These are phyloP conservation scores for Cataglyphis albicans DNA, from an alignment of 2,888 invertebrate species.

Conservation along the genomic window DNA sequence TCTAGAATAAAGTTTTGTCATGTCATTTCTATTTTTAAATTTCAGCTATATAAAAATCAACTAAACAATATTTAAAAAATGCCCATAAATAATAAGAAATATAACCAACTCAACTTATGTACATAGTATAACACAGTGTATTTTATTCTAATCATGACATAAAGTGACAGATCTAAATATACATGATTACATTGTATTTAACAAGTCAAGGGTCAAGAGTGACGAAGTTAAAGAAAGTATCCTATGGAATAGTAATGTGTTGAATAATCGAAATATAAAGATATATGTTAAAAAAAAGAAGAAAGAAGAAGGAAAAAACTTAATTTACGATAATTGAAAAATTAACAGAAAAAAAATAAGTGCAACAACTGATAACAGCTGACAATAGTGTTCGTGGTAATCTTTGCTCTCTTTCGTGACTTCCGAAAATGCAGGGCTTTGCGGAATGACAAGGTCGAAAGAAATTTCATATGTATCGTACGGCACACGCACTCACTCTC, in stretches of 20 bases:
- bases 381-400: background rate
- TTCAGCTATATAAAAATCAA: background rate
- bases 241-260: background rate
- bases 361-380: constrained; percentile 10
- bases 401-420: background rate
- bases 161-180: constrained; percentile 10
- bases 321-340: background rate
- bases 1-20: background rate
- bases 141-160: background rate
- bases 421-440: constrained; percentile 40
- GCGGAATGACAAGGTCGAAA: constrained; percentile 35
- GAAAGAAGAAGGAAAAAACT: background rate
- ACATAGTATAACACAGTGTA: background rate
- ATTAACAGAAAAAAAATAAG: background rate
- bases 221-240: background rate
- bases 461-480: constrained; percentile 24
- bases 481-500: background rate
- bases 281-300: background rate
- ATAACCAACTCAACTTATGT: background rate
- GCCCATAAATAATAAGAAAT: background rate
- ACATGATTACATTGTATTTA: constrained; percentile 12
- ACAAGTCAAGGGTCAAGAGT: constrained; percentile 33
- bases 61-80: background rate
- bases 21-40: background rate
- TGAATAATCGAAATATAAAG: background rate